phyloP scores from a whole-genome alignment of 2,888 invertebrate genomes.

The Prenolepis imparis region DNA sequence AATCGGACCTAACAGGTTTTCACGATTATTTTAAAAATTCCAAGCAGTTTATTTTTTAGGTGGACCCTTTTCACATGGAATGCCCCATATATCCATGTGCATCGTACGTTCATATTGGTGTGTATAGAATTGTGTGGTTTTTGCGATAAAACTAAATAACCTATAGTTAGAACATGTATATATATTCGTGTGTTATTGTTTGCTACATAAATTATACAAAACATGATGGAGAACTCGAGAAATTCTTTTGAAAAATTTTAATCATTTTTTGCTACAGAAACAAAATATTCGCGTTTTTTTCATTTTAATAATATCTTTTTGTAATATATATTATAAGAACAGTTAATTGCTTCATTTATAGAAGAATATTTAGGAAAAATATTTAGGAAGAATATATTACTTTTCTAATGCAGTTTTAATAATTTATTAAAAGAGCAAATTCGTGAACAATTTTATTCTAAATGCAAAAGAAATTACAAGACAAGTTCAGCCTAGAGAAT shows the following conservation, averaged over 20 bases:
- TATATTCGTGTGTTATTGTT: constrained; percentile 9
- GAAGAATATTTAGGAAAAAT: not conserved
- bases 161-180: not conserved
- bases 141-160: not conserved
- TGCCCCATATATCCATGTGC: too few relatives aligned
- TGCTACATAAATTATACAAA: constrained; percentile 8
- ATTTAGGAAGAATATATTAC: not conserved
- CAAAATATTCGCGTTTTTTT: not conserved
- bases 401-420: constrained; percentile 2
- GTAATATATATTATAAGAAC: not conserved
- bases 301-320: not conserved
- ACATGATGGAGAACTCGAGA: not conserved
- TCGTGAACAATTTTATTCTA: not conserved
- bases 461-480: not conserved
- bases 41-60: too few relatives aligned
- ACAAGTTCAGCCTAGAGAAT: not conserved
- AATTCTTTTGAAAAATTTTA: not conserved
- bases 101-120: not conserved
- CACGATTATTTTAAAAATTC: too few relatives aligned
- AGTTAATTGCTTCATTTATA: not conserved
- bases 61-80: too few relatives aligned
- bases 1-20: too few relatives aligned
- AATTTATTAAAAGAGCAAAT: not conserved
- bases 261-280: not conserved
- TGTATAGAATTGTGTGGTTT: not conserved